Base-by-base conservation (phyloP, 1,140 invertebrate genomes). In the Zaprionus davidi region DNA sequence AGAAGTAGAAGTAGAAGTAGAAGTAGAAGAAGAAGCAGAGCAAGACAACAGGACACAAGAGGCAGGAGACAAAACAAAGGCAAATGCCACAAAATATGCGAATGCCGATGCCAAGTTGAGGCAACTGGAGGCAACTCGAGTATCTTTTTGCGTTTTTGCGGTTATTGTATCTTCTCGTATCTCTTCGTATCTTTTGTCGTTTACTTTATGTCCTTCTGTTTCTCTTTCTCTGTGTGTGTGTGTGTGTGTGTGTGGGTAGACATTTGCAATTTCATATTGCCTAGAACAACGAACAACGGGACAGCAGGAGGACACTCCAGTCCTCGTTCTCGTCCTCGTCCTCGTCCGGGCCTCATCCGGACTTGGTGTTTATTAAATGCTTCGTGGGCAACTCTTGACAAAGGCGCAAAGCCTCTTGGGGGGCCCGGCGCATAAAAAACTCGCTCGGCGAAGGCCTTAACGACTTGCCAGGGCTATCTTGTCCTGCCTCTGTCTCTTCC, bases 341-440 rank as follows among this genome's bases (percentile, higher is more conserved):
- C n/a, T 58, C 15, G 26, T 46, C 5, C 22, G 46, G 13, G 49
- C 46, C 46, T 51, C 46, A 13, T 67, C 58, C 28, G 63, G 51
- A 28, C 58, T 56, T 72, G 69, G 69, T 81, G 82, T 85, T 84
- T 84, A 84, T 84, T 84, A 84, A 84, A 84, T 84, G 82, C 73
- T 76, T 60, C 28, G 59, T 58, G 66, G 67, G 49, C 74, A 78
- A 82, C 79, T 81, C 71, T 77, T 78, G 64, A 85, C 82, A 84
- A 81, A 78, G 57, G 68, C 67, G 60, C 53, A 75, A 71, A 59
- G 38, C 44, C 68, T 71, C 68, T 53, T 59, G 73, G 68, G 68
- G 69, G 38, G 11, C 17, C 46, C n/a, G 15, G 41, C 41, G 68
- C 67, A 66, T 75, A 81, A 84, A 84, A 81, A 79, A 76, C 68